Conservation (phyloP, 2,797 vertebrate species). For the Coendou prehensilis region DNA sequence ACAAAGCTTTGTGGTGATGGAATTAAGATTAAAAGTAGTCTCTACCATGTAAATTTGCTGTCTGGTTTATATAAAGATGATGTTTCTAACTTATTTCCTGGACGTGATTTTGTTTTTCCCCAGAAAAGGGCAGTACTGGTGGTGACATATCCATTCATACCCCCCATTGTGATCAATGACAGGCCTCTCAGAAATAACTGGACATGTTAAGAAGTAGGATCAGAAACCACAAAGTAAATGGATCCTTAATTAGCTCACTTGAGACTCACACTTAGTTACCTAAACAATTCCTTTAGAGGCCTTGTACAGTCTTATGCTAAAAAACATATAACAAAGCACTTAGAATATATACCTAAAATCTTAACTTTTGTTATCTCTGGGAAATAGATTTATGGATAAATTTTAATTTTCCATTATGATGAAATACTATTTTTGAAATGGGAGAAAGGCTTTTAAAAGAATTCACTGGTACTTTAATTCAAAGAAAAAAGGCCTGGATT, state of each 20-base stretch:
- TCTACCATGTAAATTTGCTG: not conserved
- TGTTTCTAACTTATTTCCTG: not conserved
- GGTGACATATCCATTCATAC: not conserved
- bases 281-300: not conserved
- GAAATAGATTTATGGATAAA: slow-evolving; percentile 16
- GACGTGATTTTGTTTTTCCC: not conserved
- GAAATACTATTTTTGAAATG: not conserved
- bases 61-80: not conserved
- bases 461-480: not conserved
- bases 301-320: not conserved
- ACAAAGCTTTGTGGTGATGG: slow-evolving; percentile 18
- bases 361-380: slow-evolving; percentile 28
- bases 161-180: not conserved
- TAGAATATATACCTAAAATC: not conserved
- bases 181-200: not conserved
- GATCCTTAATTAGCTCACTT: slow-evolving; percentile 48
- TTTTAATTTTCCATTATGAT: not conserved
- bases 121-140: not conserved
- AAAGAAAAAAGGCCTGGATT: not conserved
- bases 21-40: slow-evolving; percentile 1
- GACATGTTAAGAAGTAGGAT: not conserved
- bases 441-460: not conserved
- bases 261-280: slow-evolving; percentile 56
- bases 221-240: not conserved
- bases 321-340: not conserved